Evolutionary conservation across 2,888 invertebrate genomes (phyloP).

Genomic region (Allacma fusca): DNA sequence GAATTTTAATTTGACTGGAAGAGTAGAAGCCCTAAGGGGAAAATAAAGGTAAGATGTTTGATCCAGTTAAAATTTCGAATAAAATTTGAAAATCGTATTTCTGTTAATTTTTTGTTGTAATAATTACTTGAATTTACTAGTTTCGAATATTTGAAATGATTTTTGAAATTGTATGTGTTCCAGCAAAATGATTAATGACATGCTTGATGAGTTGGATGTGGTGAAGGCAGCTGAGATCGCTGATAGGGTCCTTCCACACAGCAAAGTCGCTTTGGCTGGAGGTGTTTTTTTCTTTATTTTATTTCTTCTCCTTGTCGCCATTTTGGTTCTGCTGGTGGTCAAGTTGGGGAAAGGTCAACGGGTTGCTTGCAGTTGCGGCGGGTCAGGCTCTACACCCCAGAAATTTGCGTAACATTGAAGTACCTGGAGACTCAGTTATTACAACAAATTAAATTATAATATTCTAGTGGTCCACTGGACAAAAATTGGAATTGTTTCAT

Average conservation of each 20-base stretch:
- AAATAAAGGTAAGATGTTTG: no score
- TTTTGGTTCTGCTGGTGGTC: conserved; percentile 28
- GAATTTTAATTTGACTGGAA: no score
- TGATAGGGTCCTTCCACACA: conserved; percentile 35
- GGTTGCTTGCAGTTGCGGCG: conserved; percentile 34
- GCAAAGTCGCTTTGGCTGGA: conserved; percentile 9
- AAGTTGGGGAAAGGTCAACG: conserved; percentile 31
- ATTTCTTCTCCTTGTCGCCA: conserved; percentile 28
- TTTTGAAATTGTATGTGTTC: neutral
- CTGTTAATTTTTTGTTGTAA: no score
- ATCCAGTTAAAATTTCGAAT: no score
- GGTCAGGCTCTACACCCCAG: conserved; percentile 27
- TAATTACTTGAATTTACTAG: no score
- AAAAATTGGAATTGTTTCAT: no score
- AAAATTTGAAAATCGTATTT: no score
- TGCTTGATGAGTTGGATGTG: conserved; percentile 42
- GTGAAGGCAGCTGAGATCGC: conserved; percentile 33
- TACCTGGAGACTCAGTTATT: no score
- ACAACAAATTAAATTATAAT: neutral
- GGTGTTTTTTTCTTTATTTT: conserved; percentile 21
- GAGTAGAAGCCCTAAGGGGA: no score
- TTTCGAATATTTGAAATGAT: no score
- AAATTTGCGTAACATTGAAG: conserved; percentile 35
- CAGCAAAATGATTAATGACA: conserved; percentile 45
- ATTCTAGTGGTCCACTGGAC: neutral